Evolutionary conservation across 23 tunicate genomes (phyloP).

Genomic region (Corella eumyota): DNA sequence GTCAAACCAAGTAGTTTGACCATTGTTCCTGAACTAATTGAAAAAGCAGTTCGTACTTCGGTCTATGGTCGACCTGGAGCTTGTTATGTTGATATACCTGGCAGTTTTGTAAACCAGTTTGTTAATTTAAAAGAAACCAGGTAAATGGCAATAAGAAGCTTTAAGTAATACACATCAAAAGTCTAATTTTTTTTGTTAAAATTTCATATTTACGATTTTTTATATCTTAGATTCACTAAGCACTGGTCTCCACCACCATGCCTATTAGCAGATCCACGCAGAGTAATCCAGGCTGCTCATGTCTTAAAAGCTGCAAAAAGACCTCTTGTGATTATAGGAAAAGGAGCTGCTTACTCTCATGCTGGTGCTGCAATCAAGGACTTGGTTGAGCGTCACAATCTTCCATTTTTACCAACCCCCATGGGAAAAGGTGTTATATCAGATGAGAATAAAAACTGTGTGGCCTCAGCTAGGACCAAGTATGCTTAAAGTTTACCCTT

Average conservation of each 20-base stretch:
- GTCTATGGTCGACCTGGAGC: conserved; percentile 94
- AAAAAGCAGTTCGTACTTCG: conserved; percentile 66
- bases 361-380: conserved; percentile 25
- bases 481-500: neutral
- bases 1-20: conserved; percentile 45
- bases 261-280: conserved; percentile 16
- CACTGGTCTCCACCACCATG: conserved; percentile 45
- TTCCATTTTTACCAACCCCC: conserved; percentile 91
- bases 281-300: conserved; percentile 31
- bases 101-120: conserved; percentile 66
- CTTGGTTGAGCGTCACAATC: conserved; percentile 52
- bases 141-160: no score
- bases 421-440: conserved; percentile 92
- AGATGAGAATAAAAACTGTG: conserved; percentile 68
- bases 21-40: conserved; percentile 50
- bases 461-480: conserved; percentile 87
- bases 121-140: conserved; percentile 12
- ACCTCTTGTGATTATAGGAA: conserved; percentile 77
- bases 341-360: conserved; percentile 65
- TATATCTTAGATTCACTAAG: conserved; percentile 8
- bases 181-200: neutral
- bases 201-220: neutral
- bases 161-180: no score
- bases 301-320: conserved; percentile 36
- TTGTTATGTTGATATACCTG: conserved; percentile 87